phyloP scores from a whole-genome alignment of 2,888 invertebrate genomes.

The Andrena flavipes region DNA sequence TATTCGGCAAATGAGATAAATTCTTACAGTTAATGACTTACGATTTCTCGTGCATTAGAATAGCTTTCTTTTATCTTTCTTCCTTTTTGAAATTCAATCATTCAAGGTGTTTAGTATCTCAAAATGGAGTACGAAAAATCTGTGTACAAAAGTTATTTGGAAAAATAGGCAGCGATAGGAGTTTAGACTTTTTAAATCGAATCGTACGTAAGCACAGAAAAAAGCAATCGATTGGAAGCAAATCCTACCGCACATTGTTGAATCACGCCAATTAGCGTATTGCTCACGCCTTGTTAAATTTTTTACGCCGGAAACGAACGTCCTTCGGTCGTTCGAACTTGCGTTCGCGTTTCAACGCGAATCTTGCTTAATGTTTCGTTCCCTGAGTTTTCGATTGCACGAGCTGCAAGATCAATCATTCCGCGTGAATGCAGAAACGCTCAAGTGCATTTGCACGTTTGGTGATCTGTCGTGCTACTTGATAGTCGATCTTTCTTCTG shows the following conservation, averaged over 20 bases:
- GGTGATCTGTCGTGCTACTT: not conserved
- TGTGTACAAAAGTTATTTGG: not conserved
- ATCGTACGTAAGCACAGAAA: not conserved
- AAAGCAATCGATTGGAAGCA: not conserved
- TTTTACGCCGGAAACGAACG: slow-evolving; percentile 4
- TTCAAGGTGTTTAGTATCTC: no score
- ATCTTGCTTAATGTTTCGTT: slow-evolving; percentile 38
- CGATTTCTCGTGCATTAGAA: not conserved
- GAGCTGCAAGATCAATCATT: slow-evolving; percentile 23
- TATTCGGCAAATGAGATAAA: not conserved
- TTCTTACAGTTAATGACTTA: not conserved
- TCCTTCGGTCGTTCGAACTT: slow-evolving; percentile 21
- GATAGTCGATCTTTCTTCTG: not conserved
- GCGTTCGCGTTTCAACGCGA: slow-evolving; percentile 1
- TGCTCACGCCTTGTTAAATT: slow-evolving; percentile 26
- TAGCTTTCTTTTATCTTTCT: no score
- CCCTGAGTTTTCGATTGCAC: slow-evolving; percentile 16
- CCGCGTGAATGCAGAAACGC: not conserved
- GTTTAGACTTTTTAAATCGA: not conserved
- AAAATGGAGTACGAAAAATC: no score
- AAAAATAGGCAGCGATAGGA: not conserved
- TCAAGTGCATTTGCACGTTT: not conserved
- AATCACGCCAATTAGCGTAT: slow-evolving; percentile 30
- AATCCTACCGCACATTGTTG: slow-evolving; percentile 5
- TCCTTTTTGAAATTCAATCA: no score